Percentiles rank a stretch among this genome's conserved stretches.
phyloP scores from a whole-genome alignment of 2,113 vertebrate species.

The Rhabdornis inornatus region DNA sequence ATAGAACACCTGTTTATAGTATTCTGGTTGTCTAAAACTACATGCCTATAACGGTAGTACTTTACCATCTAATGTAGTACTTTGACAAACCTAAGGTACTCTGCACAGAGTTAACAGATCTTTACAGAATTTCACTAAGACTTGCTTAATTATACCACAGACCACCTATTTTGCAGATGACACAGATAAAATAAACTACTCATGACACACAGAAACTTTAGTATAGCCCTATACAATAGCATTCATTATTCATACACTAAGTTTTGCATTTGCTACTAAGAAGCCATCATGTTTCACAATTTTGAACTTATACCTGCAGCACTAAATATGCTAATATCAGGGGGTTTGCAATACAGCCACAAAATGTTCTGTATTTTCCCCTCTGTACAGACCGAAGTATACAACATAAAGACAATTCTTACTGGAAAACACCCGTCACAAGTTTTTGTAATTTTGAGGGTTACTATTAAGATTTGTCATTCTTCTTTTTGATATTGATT shows the following conservation, averaged over 20 bases:
- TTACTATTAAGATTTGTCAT: background rate
- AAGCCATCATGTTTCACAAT: background rate
- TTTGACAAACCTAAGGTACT: background rate
- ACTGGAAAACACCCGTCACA: background rate
- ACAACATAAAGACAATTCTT: background rate
- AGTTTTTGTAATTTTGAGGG: background rate
- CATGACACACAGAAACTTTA: background rate
- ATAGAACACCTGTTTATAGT: background rate
- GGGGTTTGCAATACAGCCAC: background rate
- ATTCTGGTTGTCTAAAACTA: background rate
- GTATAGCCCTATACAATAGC: background rate
- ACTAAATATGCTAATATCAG: background rate
- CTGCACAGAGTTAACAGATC: background rate
- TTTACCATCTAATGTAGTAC: background rate
- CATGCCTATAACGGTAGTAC: background rate
- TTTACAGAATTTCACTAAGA: background rate
- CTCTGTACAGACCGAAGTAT: background rate
- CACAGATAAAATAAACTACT: background rate
- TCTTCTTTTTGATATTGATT: constrained; percentile 3
- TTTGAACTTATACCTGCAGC: background rate
- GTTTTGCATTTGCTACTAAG: background rate
- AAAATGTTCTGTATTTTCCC: background rate
- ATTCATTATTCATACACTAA: background rate
- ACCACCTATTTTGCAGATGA: background rate
- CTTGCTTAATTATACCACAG: background rate